phyloP scores from a whole-genome alignment of 2,113 vertebrate genomes.

The Globicephala melas region DNA sequence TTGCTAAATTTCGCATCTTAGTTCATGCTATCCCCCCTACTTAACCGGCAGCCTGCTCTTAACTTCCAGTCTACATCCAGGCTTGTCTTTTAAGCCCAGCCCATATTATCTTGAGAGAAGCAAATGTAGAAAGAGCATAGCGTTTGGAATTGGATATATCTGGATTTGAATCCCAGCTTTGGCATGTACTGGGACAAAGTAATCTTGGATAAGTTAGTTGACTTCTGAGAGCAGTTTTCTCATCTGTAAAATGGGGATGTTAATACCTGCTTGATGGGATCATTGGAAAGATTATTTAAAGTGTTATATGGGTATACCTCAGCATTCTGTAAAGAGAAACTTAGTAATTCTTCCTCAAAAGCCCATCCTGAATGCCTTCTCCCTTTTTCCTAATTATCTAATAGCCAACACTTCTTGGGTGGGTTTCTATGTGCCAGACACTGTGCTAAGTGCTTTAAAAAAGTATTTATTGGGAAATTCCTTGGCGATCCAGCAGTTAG shows the following conservation, averaged over 20 bases:
- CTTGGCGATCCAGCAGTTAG: too few relatives aligned
- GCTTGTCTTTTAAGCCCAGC: neutral
- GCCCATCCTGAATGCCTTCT: neutral
- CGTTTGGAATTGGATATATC: neutral
- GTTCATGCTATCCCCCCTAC: neutral
- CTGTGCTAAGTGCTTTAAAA: neutral
- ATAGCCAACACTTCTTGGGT: neutral
- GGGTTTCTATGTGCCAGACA: neutral
- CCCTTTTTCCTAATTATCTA: neutral
- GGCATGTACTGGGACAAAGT: neutral
- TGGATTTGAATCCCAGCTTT: conserved; percentile 18
- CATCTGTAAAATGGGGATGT: neutral
- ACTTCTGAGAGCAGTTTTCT: conserved; percentile 13
- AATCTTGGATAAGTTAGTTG: neutral
- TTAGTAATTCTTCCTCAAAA: neutral
- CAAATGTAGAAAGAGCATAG: neutral
- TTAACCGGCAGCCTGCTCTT: neutral
- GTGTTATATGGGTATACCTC: neutral
- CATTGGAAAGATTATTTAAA: conserved; percentile 2
- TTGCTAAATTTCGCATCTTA: neutral
- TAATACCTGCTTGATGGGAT: neutral
- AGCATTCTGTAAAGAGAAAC: neutral
- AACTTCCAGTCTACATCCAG: neutral
- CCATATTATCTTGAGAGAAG: neutral
- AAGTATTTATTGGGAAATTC: too few relatives aligned